These are phyloP conservation scores for Notamacropus eugenii DNA, from an alignment of 2,797 vertebrate genomes.

Conservation along the genomic window DNA sequence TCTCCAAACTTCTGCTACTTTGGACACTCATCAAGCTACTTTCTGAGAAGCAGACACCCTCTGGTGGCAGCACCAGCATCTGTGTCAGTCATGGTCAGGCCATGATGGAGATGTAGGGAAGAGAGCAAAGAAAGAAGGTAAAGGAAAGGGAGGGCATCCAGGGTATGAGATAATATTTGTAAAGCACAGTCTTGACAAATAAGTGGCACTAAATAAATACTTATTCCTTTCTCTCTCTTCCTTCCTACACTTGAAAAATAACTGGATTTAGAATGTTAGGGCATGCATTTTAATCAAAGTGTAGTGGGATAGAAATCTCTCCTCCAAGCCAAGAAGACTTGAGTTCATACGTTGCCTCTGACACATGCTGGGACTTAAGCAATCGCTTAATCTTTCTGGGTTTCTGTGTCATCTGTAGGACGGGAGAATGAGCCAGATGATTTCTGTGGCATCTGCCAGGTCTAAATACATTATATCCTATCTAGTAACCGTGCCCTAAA, in stretches of 20 bases:
- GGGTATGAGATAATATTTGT: neutral
- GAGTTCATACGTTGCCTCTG: neutral
- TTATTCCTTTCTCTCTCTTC: neutral
- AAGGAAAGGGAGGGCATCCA: conserved; percentile 54
- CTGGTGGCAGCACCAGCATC: conserved; percentile 77
- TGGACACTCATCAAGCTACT: conserved; percentile 98
- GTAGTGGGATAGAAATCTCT: neutral
- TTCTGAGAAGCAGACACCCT: conserved; percentile 87
- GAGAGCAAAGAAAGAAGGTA: conserved; percentile 65
- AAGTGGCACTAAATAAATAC: neutral
- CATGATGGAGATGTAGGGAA: conserved; percentile 53
- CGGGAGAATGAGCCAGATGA: neutral
- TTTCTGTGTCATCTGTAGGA: neutral
- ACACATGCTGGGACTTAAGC: neutral
- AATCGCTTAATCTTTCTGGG: neutral
- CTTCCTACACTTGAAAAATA: neutral
- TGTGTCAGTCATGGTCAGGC: conserved; percentile 65
- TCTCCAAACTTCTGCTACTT: conserved; percentile 99
- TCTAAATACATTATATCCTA: neutral
- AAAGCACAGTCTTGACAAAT: neutral
- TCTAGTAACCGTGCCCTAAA: neutral
- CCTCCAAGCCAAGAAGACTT: neutral
- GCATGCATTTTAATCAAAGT: neutral
- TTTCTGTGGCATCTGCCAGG: neutral
- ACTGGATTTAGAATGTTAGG: neutral